Evolutionary conservation across 2,113 vertebrate species (phyloP).

Genomic region (Tinamus guttatus): DNA sequence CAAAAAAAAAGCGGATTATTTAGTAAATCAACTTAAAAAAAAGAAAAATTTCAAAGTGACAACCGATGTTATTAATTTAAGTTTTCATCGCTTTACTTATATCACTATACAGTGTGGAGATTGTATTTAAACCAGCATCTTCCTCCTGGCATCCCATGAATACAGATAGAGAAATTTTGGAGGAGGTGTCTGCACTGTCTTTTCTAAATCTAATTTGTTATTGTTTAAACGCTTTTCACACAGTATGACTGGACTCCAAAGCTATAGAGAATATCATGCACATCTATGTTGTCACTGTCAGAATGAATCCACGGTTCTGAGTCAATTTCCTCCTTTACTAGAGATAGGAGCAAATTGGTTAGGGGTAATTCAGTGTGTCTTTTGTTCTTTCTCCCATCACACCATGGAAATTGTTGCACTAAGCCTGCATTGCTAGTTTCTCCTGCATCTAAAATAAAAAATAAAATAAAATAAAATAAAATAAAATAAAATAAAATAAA

Average conservation of each 20-base stretch:
- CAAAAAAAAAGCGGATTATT: neutral
- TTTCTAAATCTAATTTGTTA: neutral
- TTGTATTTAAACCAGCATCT: neutral
- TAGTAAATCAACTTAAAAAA: neutral
- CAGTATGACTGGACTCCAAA: neutral
- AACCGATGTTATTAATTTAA: neutral
- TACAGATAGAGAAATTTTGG: neutral
- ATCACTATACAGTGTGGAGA: neutral
- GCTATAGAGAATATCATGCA: neutral
- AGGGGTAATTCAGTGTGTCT: conserved; percentile 49
- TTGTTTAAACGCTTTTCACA: neutral
- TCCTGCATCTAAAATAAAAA: conserved; percentile 12
- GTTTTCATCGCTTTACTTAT: neutral
- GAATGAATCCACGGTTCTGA: conserved; percentile 12
- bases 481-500: too few species aligned
- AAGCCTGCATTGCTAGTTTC: neutral
- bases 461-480: neutral
- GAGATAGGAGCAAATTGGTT: conserved; percentile 20
- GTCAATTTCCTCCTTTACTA: conserved; percentile 21
- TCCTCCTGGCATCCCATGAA: neutral
- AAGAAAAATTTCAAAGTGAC: conserved; percentile 21
- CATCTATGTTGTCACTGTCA: neutral
- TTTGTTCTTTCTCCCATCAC: conserved; percentile 43
- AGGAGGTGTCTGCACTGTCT: neutral
- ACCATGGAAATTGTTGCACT: conserved; percentile 9